Conservation (phyloP, 2,113 vertebrate genomes). For the Oenanthe melanoleuca region DNA sequence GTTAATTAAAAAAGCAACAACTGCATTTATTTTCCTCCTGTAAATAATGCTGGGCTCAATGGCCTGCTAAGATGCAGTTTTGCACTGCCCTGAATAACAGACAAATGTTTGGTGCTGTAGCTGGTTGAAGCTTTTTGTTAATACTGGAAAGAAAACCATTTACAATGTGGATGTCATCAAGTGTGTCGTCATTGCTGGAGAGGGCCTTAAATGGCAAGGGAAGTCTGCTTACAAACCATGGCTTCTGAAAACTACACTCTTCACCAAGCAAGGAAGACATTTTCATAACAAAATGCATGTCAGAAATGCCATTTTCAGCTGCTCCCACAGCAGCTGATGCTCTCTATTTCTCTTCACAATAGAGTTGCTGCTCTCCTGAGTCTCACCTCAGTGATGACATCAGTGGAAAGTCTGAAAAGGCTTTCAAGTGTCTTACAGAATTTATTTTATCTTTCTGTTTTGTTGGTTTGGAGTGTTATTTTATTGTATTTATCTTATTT, state of each 20-base stretch:
- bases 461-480: not conserved
- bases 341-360: not conserved
- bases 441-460: not conserved
- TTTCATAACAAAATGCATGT: not conserved
- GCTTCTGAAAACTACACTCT: not conserved
- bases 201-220: not conserved
- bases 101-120: not conserved
- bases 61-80: not conserved
- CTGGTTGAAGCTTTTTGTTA: not conserved
- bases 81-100: not conserved
- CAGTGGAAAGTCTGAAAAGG: slow-evolving; percentile 11
- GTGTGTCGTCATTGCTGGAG: not conserved
- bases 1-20: not conserved
- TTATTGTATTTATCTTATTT: not conserved
- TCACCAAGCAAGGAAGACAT: not conserved
- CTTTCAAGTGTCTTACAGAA: not conserved
- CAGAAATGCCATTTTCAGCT: not conserved
- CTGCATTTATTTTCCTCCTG: not conserved
- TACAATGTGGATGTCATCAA: not conserved
- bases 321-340: not conserved
- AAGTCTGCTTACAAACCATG: not conserved
- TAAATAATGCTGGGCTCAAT: not conserved
- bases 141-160: not conserved
- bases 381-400: not conserved
- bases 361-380: not conserved